Evolutionary conservation across 2,888 invertebrate species (phyloP).

Genomic region (Hirtodrosophila trivittata): DNA sequence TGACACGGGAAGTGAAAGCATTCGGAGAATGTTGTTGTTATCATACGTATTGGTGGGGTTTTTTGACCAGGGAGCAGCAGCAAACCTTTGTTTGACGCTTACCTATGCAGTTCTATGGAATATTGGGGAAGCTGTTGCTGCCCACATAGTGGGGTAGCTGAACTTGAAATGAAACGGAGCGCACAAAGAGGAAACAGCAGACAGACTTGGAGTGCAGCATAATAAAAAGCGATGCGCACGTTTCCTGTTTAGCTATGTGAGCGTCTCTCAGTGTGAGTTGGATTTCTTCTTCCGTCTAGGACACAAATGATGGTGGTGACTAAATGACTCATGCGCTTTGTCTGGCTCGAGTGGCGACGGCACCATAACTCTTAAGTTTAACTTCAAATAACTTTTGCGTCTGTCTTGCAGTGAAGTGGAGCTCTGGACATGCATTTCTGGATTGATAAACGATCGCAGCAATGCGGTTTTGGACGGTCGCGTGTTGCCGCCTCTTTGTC

Average conservation of each 20-base stretch:
- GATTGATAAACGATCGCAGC: constrained; percentile 92
- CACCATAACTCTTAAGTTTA: constrained; percentile 9
- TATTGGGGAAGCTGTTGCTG: constrained; percentile 18
- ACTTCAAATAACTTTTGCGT: constrained; percentile 60
- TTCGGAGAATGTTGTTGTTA: constrained; percentile 46
- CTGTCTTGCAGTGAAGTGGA: constrained; percentile 44
- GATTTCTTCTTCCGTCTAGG: constrained; percentile 67
- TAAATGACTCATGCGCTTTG: constrained; percentile 72
- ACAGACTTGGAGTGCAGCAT: constrained; percentile 60
- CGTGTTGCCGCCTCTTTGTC: constrained; percentile 88
- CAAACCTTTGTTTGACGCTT: constrained; percentile 67
- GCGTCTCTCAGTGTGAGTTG: constrained; percentile 14
- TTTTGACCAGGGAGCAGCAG: constrained; percentile 68
- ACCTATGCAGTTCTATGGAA: constrained; percentile 39
- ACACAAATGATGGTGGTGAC: constrained; percentile 39
- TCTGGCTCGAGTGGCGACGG: constrained; percentile 43
- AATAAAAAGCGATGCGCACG: constrained; percentile 71
- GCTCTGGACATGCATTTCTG: constrained; percentile 90
- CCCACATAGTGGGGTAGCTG: constrained; percentile 55
- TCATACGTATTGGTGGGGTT: constrained; percentile 47
- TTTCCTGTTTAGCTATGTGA: constrained; percentile 61
- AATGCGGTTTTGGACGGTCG: constrained; percentile 90
- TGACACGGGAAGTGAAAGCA: constrained; percentile 80
- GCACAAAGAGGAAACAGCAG: constrained; percentile 69
- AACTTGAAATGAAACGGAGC: constrained; percentile 62